phyloP scores from a whole-genome alignment of 2,113 vertebrate genomes.

The Coryphaenoides rupestris region DNA sequence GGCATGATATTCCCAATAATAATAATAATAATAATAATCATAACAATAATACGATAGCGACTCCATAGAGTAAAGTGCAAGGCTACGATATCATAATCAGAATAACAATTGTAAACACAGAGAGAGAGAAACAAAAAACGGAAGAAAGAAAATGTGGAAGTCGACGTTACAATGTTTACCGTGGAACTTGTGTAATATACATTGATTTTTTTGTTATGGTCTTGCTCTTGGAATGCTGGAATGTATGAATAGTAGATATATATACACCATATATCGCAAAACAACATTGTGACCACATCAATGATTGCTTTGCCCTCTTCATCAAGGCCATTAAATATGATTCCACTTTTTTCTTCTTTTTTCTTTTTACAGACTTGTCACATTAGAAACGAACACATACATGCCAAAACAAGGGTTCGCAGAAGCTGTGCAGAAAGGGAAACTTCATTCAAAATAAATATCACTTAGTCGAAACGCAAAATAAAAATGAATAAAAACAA shows the following conservation, averaged over 20 bases:
- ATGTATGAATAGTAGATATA: slow-evolving; percentile 33
- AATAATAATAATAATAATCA: background rate
- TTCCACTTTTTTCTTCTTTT: slow-evolving; percentile 29
- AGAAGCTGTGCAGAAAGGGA: slow-evolving; percentile 34
- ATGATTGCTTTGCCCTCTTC: background rate
- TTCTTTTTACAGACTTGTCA: slow-evolving; percentile 27
- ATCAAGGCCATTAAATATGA: background rate
- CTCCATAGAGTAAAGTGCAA: slow-evolving; percentile 42
- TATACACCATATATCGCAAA: slow-evolving; percentile 22
- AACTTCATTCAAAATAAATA: slow-evolving; percentile 34
- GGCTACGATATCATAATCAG: slow-evolving; percentile 33
- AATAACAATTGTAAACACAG: slow-evolving; percentile 27
- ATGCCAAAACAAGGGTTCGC: slow-evolving; percentile 32
- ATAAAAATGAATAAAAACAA: slow-evolving; percentile 1
- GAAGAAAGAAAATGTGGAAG: slow-evolving; percentile 2
- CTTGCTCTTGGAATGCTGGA: slow-evolving; percentile 41
- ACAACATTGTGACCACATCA: slow-evolving; percentile 26
- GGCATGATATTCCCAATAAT: background rate
- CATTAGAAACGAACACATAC: slow-evolving; percentile 41
- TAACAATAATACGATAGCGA: slow-evolving; percentile 25
- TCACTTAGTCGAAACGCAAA: slow-evolving; percentile 1
- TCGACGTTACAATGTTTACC: slow-evolving; percentile 10
- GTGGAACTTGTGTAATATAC: slow-evolving; percentile 33
- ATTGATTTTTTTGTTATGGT: slow-evolving; percentile 21
- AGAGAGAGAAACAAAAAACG: slow-evolving; percentile 18